Base-by-base conservation (phyloP, 2,113 vertebrate species). In the Hemichromis elongatus region DNA sequence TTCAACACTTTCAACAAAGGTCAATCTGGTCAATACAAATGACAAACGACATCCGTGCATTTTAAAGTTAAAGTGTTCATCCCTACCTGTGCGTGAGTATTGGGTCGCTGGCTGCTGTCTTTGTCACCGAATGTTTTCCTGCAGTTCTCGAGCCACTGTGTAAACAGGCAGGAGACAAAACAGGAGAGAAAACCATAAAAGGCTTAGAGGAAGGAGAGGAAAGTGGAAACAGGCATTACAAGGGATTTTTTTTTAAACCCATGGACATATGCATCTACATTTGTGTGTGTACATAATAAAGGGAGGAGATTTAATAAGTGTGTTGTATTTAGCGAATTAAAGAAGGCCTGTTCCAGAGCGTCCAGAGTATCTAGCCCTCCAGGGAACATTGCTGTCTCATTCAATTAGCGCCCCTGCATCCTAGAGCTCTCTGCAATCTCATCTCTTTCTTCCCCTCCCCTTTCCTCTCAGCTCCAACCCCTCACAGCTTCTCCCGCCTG, bases 91-190 rank as follows among this genome's bases (percentile, higher is more conserved):
- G 97, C 96, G 50, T 98, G 97, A 84, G 96, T 97, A 78, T 96
- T 97, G 35, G 95, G 89, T 83, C 90, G 93, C 55, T 96, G 97
- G 92, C 94, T 92, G 85, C 96, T 93, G 66, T 98, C 97, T 94
- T 97, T 97, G 86, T 96, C 96, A 83, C 98, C 96, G 89, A 99
- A 99, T 3, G 98, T 99, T 90, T 97, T 98, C 96, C 97, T 98
- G 95, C 98, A 99, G 92, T 99, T 98, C 80, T 98, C 96, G 86
- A 99, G 94, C 98, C 99, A 99, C 98, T 99, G 75, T 26, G 77
- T 52, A 45, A 68, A 86, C 3, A 52, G n/a, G 81, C 54, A 21
- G 88, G 33, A 83, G 5, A 75, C 40, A 80, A 55, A 24, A 55
- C 2, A 42, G 6, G 13, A 55, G 7, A 12, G 68, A 33, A 75